Conservation (phyloP, 2,113 vertebrate genomes). For the Alectura lathami region DNA sequence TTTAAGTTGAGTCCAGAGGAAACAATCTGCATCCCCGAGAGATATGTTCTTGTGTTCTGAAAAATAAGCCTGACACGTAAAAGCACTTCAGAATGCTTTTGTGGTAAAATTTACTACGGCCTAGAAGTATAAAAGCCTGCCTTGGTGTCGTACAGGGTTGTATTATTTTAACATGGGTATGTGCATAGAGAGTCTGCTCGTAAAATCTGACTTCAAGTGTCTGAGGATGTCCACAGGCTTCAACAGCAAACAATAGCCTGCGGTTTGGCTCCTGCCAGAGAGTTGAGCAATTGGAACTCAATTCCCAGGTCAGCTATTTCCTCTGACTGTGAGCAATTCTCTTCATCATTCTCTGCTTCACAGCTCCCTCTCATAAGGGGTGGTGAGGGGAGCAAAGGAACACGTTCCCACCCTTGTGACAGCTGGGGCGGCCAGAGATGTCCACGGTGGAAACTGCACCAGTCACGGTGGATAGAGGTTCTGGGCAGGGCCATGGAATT, state of each 20-base stretch:
- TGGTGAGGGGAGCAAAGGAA: not conserved
- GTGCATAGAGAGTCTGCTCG: not conserved
- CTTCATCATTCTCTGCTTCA: not conserved
- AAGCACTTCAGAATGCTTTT: not conserved
- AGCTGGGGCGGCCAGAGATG: not conserved
- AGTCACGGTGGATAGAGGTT: not conserved
- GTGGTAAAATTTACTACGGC: not conserved
- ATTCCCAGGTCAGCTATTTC: not conserved
- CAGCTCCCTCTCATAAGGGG: not conserved
- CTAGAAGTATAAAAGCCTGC: not conserved
- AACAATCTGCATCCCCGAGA: conserved; percentile 31
- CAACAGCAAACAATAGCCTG: not conserved
- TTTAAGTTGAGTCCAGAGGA: conserved; percentile 49
- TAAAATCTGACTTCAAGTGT: conserved; percentile 20
- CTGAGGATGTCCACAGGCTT: conserved; percentile 13
- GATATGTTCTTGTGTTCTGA: not conserved
- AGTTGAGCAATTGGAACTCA: not conserved
- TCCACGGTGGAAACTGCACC: accelerated
- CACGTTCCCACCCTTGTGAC: not conserved
- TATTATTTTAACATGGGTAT: not conserved
- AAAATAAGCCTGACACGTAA: not conserved
- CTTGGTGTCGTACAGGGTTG: not conserved
- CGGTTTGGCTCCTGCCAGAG: not conserved
- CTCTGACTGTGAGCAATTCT: not conserved
- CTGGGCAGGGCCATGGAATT: not conserved